A percentile compares a stretch with the other conserved stretches of the same genome.
phyloP scores from a whole-genome alignment of 2,888 invertebrate genomes.

The Yponomeuta plumbellus region DNA sequence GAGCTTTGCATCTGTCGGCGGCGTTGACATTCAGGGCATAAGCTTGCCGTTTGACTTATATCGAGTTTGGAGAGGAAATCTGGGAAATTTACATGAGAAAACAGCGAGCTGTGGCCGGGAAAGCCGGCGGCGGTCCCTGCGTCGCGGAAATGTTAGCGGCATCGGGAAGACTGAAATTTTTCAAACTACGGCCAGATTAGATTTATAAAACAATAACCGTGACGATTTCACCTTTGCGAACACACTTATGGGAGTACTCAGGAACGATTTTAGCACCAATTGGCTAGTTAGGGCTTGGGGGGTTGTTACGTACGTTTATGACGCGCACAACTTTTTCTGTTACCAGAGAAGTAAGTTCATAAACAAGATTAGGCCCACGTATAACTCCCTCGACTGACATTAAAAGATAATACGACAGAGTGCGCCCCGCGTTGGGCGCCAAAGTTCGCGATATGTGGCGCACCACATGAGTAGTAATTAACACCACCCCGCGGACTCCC shows the following conservation, averaged over 20 bases:
- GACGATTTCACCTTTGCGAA: too few species aligned
- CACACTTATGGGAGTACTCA: too few species aligned
- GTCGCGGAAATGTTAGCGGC: slow-evolving; percentile 59
- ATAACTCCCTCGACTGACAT: slow-evolving; percentile 45
- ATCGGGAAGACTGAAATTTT: slow-evolving; percentile 32
- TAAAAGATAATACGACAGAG: slow-evolving; percentile 60
- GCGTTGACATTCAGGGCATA: slow-evolving; percentile 33
- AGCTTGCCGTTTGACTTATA: slow-evolving; percentile 52
- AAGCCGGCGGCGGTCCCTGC: slow-evolving; percentile 20
- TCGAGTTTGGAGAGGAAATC: slow-evolving; percentile 60
- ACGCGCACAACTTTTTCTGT: slow-evolving; percentile 37
- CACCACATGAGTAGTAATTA: slow-evolving; percentile 73
- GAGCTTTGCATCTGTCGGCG: slow-evolving; percentile 20
- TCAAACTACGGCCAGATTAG: neutral
- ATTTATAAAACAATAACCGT: too few species aligned
- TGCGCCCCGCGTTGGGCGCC: slow-evolving; percentile 52
- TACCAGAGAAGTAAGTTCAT: slow-evolving; percentile 35
- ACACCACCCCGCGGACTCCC: slow-evolving; percentile 54
- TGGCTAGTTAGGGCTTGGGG: neutral
- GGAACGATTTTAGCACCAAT: neutral
- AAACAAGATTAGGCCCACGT: slow-evolving; percentile 41
- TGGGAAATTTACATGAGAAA: slow-evolving; percentile 68
- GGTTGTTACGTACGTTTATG: slow-evolving; percentile 16
- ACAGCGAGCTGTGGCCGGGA: slow-evolving; percentile 40
- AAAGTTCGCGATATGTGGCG: slow-evolving; percentile 72